Evolutionary conservation across 2,797 vertebrate species (phyloP).

Genomic region (Cossypha dichroa): DNA sequence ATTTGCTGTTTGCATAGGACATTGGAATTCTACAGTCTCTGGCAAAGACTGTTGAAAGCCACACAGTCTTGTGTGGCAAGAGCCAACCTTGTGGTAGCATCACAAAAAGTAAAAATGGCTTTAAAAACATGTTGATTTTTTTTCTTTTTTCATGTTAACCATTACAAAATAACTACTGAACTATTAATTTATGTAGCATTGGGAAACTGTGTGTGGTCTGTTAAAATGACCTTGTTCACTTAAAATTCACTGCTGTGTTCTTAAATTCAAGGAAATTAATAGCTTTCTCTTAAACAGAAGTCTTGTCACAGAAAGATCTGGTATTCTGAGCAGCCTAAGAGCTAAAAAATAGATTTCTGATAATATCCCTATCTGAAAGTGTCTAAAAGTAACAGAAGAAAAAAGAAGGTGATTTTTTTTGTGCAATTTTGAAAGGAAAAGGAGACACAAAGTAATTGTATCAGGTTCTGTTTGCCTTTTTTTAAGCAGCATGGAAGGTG

Average conservation of each 20-base stretch:
- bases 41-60: not conserved
- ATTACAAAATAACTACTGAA: not conserved
- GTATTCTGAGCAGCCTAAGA: not conserved
- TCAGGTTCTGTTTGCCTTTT: not conserved
- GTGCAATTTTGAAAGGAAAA: not conserved
- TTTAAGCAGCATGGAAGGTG: not conserved
- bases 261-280: not conserved
- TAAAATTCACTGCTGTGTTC: not conserved
- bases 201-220: not conserved
- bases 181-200: not conserved
- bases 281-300: not conserved
- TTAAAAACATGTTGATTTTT: not conserved
- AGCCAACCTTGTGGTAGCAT: not conserved
- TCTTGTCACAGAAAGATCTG: not conserved
- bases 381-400: not conserved
- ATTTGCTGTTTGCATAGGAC: not conserved
- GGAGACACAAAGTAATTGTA: not conserved
- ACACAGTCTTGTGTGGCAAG: not conserved
- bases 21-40: not conserved
- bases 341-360: not conserved
- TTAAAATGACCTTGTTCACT: not conserved
- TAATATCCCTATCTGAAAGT: not conserved
- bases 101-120: not conserved
- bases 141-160: not conserved
- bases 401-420: not conserved